These are phyloP conservation scores for Amphipoea oculea DNA, from an alignment of 2,888 invertebrate species.

Conservation along the genomic window DNA sequence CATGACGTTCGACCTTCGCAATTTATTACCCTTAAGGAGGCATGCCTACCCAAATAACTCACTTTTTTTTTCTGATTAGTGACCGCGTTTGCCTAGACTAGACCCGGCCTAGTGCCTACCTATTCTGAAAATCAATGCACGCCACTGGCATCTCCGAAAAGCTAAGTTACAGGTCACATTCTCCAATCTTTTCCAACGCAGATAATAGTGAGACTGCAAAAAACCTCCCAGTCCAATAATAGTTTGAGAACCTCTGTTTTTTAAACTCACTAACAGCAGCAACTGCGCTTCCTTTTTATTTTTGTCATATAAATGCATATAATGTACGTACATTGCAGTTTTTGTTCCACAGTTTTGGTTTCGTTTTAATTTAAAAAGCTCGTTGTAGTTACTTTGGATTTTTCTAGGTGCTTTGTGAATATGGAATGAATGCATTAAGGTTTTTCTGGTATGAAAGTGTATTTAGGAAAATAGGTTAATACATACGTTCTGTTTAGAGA, in stretches of 20 bases:
- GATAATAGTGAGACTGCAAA: neutral
- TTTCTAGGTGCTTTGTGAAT: slow-evolving; percentile 36
- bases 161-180: no score
- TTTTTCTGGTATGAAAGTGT: neutral
- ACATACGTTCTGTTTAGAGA: no score
- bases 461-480: slow-evolving; percentile 1
- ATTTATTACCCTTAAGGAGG: no score
- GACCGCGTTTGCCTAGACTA: no score
- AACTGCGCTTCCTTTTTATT: slow-evolving; percentile 21
- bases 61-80: no score
- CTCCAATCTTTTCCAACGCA: neutral
- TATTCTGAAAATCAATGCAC: no score
- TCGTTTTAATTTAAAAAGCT: slow-evolving; percentile 42
- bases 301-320: slow-evolving; percentile 32
- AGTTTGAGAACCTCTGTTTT: slow-evolving; percentile 18
- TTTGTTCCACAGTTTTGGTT: slow-evolving; percentile 43
- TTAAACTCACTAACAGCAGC: slow-evolving; percentile 6
- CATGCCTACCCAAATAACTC: no score
- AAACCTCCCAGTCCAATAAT: no score
- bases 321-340: slow-evolving; percentile 40
- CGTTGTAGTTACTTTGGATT: slow-evolving; percentile 17
- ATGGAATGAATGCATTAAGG: slow-evolving; percentile 10
- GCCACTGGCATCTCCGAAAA: no score
- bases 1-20: no score
- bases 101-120: no score